Evolutionary conservation across 35 echinoderm and acorn worm species (phyloP), one percentile per base, ranked within the genome.

Genomic region (Stichopus chloronotus): DNA sequence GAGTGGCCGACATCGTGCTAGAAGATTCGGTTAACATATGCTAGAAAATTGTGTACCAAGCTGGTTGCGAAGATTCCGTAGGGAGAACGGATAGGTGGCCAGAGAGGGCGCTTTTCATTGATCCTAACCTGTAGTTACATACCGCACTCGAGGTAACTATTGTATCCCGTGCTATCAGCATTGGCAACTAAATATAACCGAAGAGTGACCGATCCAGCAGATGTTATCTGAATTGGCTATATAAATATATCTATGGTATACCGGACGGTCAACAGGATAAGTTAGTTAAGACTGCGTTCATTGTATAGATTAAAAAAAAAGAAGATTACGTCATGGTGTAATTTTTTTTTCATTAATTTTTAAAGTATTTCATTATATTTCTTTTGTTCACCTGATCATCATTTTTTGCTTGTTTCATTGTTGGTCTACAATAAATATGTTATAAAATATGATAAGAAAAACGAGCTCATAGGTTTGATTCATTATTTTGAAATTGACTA

Each of bases 341-440:
- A 74, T 74, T 74, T 20, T 72, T 72, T 19, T 20, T 74, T 20
- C 19, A 20, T 74, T 74, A 20, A 74, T 16, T 74, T 20, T 74
- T n/a, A 20, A 20, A 43, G 19, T n/a, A 20, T 74, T 14, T 74
- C 69, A 20, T n/a, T 10, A 19, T 14, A 14, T 9, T 43, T 65
- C 61, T 65, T 65, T 65, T 19, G 61, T 65, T 65, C 30, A 43
- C 61, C 19, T 65, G 61, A 65, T 65, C 19, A 14, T 65, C 19
- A 14, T 65, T 19, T 17, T 19, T 65, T 65, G 61, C 61, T 65
- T 65, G 61, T 65, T 65, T 65, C 8, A 65, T 65, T 65, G 61
- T 14, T 65, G 61, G 61, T 65, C 61, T 65, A 65, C 61, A 65
- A 65, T 65, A 65, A 65, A 65, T 65, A 65, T 65, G 61, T 65